Evolutionary conservation across 2,113 vertebrate species (phyloP).

Genomic region (Corythaeola cristata): DNA sequence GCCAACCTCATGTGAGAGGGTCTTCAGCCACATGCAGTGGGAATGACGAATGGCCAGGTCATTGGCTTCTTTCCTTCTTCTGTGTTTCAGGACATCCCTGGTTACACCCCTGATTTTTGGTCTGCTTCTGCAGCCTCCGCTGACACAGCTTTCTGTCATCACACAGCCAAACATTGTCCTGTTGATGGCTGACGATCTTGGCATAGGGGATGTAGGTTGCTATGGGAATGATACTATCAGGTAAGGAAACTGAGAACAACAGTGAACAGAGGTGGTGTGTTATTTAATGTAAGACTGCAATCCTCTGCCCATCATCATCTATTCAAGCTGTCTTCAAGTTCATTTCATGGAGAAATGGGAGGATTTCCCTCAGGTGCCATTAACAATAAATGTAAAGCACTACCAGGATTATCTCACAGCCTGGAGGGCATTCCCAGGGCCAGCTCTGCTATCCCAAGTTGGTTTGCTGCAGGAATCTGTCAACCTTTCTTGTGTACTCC

Average conservation of each 20-base stretch:
- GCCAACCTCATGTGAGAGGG: fast-evolving
- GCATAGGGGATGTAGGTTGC: constrained; percentile 92
- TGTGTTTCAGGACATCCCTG: constrained; percentile 54
- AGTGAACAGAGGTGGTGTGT: not conserved
- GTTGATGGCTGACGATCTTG: constrained; percentile 89
- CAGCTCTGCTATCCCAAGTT: not conserved
- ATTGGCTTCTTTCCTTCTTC: not conserved
- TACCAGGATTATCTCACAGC: not conserved
- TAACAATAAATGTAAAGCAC: not conserved
- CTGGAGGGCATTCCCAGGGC: not conserved
- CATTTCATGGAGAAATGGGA: not conserved
- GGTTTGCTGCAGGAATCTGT: not conserved
- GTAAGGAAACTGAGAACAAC: constrained; percentile 35
- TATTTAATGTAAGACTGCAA: not conserved
- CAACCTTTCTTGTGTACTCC: not conserved
- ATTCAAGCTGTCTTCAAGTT: not conserved
- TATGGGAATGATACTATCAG: constrained; percentile 89
- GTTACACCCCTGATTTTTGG: not conserved
- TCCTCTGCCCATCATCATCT: not conserved
- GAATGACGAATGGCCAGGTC: not conserved
- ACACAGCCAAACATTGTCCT: constrained; percentile 85
- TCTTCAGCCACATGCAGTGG: fast-evolving
- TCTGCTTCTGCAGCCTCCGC: not conserved
- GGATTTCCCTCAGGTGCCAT: not conserved
- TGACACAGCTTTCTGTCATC: not conserved